A percentile compares a stretch with the other conserved stretches of the same genome.
Conservation (phyloP, 35 echinoderm and acorn worm genomes). For the Hemicentrotus pulcherrimus region DNA sequence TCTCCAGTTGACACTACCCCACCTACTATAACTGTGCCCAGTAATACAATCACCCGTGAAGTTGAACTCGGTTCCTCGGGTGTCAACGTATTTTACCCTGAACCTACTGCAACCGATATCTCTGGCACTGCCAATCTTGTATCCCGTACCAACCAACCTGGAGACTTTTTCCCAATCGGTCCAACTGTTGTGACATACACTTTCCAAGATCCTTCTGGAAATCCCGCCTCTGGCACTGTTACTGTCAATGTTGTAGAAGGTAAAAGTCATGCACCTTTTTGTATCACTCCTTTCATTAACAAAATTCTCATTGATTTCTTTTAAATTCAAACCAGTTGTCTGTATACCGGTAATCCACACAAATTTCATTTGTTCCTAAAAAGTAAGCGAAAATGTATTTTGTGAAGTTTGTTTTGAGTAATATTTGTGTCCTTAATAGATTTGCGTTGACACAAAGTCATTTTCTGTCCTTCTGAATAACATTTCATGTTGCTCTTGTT, state of each 20-base stretch:
- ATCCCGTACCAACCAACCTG: not conserved
- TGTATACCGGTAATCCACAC: no score
- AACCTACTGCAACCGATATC: not conserved
- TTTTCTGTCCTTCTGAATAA: no score
- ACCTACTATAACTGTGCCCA: slow-evolving; percentile 55
- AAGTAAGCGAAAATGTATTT: not conserved
- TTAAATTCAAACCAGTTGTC: not conserved
- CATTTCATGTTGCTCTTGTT: no score
- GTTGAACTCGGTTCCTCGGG: slow-evolving; percentile 22
- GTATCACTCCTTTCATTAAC: no score
- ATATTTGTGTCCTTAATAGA: not conserved
- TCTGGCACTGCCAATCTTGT: not conserved
- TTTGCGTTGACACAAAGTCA: no score
- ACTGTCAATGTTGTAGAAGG: slow-evolving; percentile 51
- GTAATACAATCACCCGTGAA: slow-evolving; percentile 22
- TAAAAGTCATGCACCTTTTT: not conserved
- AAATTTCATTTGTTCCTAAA: not conserved
- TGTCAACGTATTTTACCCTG: not conserved
- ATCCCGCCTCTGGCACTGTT: not conserved
- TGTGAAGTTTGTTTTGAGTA: not conserved
- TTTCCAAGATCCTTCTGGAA: not conserved
- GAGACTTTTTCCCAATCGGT: slow-evolving; percentile 12
- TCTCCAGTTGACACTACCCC: slow-evolving; percentile 41
- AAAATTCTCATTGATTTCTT: no score
- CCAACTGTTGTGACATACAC: not conserved